These are phyloP conservation scores for Tragelaphus scriptus DNA, from an alignment of 2,113 vertebrate species.

Conservation along the genomic window DNA sequence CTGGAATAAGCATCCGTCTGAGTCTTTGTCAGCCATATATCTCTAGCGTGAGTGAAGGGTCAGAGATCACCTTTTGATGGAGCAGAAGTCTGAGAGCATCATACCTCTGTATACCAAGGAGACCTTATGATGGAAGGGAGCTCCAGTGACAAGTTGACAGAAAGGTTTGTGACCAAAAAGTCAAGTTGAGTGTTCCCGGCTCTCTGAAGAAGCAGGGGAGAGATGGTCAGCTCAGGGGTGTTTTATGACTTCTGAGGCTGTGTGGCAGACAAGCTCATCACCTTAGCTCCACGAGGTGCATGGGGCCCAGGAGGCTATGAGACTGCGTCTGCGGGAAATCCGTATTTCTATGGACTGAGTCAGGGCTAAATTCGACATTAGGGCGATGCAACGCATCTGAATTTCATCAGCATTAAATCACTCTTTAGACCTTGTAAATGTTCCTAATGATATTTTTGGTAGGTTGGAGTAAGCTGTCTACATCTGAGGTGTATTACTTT, in stretches of 20 bases:
- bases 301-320: background rate
- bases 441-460: constrained; percentile 37
- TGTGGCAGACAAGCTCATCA: background rate
- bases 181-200: background rate
- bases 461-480: constrained; percentile 29
- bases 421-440: background rate
- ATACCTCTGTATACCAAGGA: background rate
- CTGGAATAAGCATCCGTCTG: background rate
- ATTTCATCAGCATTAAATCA: constrained; percentile 55
- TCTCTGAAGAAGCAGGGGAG: background rate
- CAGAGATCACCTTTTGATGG: background rate
- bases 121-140: background rate
- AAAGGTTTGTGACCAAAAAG: background rate
- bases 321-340: constrained; percentile 19
- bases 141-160: background rate
- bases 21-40: background rate
- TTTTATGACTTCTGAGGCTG: background rate
- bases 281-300: background rate
- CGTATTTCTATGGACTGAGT: constrained; percentile 29
- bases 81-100: background rate
- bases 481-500: constrained; percentile 54
- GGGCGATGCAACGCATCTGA: background rate
- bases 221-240: background rate
- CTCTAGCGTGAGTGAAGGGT: background rate
- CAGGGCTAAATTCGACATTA: constrained; percentile 8